Base-by-base conservation (phyloP, 2,888 invertebrate species). In the Pseudolycoriella hygida region DNA sequence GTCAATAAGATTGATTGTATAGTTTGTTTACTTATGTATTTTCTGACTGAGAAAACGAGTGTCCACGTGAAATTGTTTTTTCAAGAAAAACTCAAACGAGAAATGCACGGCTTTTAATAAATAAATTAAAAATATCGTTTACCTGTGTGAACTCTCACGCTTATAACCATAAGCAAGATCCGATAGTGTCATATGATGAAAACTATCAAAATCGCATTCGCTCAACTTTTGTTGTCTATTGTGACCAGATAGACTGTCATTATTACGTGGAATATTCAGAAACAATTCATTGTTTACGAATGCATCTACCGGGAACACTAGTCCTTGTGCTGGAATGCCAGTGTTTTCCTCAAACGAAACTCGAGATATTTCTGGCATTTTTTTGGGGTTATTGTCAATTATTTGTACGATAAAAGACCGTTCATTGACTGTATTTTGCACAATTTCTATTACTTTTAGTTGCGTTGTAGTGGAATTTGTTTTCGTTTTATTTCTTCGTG, bases 231-330 rank as follows among this genome's bases (percentile, higher is more conserved):
- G 4, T 14, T 14, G 5, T 12, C 34, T 5, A 14, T 34, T 12
- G 5, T 34, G 3, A 12, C n/a, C n/a, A 34, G 3, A 14, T 34
- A 3, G 30, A 8, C 25, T 31, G 44, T 15, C 15, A 20, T 38
- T 43, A 15, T 14, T 19, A 19, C 3, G n/a, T 14, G 6, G 11
- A 6, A 19, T 17, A 14, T 43, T 19, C 14, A 34, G 17, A 19
- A 38, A 14, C 17, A 32, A 8, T 17, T 18, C 12, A 17, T 3
- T 45, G 17, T 31, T 49, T 30, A 37, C 40, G 30, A 56, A 52
- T 0, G 73, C 72, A 57, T 74, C 74, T 4, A 74, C 70, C 55
- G 74, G 70, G 53, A 71, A 71, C 54, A 74, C 68, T 53, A 74
- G 66, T 34, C 70, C 67, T 60, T 69, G 63, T 37, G 71, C 67